Evolutionary conservation across 2,797 vertebrate genomes (phyloP).

Genomic region (Glossophaga mutica): DNA sequence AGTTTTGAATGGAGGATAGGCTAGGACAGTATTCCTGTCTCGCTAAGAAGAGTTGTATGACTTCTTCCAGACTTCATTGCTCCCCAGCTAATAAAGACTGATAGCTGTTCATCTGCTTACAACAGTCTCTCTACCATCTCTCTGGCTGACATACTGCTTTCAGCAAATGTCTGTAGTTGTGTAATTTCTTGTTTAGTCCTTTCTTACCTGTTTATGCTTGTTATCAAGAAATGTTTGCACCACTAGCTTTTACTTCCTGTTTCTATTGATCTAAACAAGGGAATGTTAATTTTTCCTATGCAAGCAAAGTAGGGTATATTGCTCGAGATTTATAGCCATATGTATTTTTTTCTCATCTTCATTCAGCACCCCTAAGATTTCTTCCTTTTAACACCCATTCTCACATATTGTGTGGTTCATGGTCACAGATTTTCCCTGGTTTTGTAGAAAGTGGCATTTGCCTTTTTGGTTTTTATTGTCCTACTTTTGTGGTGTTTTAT

Average conservation of each 20-base stretch:
- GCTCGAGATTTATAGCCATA: neutral
- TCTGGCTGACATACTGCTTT: neutral
- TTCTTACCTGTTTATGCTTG: neutral
- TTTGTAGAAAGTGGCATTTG: neutral
- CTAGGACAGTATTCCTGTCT: neutral
- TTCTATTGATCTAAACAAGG: neutral
- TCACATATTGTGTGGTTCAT: neutral
- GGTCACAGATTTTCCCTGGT: neutral
- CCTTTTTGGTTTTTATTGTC: neutral
- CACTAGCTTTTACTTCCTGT: neutral
- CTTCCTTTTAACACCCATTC: neutral
- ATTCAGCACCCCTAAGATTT: neutral
- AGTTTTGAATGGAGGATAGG: neutral
- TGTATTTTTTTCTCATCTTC: neutral
- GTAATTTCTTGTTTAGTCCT: neutral
- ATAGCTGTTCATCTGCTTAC: neutral
- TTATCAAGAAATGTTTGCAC: neutral
- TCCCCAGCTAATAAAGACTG: neutral
- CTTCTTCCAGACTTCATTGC: neutral
- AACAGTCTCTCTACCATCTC: neutral
- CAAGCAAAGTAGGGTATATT: neutral
- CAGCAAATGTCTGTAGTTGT: neutral
- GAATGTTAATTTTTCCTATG: neutral
- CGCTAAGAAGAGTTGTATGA: neutral
- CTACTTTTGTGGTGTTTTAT: neutral